phyloP scores from a whole-genome alignment of 2,797 vertebrate species.

The Sebastes iracundus region DNA sequence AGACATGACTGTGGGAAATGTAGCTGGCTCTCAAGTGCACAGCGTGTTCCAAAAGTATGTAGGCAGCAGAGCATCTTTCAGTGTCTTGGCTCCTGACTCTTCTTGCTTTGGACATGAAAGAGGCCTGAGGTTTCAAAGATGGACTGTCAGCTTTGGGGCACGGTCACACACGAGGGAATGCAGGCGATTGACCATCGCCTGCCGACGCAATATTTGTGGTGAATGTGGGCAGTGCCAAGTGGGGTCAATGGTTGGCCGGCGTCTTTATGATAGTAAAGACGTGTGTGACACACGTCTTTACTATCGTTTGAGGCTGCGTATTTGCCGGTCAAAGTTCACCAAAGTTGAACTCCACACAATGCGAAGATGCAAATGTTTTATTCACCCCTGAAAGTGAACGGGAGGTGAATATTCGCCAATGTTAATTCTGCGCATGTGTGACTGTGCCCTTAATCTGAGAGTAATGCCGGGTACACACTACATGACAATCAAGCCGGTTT shows the following conservation, averaged over 20 bases:
- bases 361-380: not conserved
- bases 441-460: not conserved
- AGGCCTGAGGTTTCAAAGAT: conserved; percentile 10
- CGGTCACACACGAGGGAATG: not conserved
- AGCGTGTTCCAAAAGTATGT: conserved; percentile 14
- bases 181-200: not conserved
- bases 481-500: no score
- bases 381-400: not conserved
- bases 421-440: no score
- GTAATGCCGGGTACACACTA: no score
- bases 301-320: no score
- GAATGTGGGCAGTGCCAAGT: not conserved
- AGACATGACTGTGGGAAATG: conserved; percentile 22
- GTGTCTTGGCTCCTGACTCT: conserved; percentile 27
- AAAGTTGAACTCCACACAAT: not conserved
- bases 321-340: not conserved
- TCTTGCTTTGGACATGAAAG: conserved; percentile 24
- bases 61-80: conserved; percentile 42
- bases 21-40: conserved; percentile 28
- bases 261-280: no score
- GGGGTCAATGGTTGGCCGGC: not conserved
- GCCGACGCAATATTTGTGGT: not conserved
- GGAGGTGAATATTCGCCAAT: not conserved
- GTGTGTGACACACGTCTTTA: no score
- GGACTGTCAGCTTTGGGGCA: not conserved